phyloP scores from a whole-genome alignment of 2,797 vertebrate genomes.

The Sebastes vulpes region DNA sequence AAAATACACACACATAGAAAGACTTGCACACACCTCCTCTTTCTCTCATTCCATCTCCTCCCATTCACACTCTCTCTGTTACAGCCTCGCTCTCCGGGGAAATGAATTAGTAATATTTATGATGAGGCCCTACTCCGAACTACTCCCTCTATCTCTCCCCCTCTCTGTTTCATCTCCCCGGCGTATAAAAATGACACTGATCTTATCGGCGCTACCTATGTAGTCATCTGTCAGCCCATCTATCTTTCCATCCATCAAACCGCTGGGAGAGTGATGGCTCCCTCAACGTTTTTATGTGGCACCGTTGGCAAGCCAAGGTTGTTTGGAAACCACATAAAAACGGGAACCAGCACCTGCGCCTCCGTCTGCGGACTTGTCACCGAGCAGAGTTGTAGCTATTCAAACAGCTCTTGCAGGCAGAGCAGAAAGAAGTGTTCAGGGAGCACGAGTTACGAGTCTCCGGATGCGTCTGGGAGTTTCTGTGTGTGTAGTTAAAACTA shows the following conservation, averaged over 20 bases:
- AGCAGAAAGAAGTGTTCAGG: constrained; percentile 29
- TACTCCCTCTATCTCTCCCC: constrained; percentile 40
- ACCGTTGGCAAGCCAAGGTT: constrained; percentile 69
- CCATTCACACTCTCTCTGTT: constrained; percentile 49
- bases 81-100: constrained; percentile 60
- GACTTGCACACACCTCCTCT: constrained; percentile 19
- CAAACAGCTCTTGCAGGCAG: constrained; percentile 23
- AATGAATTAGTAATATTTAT: constrained; percentile 87
- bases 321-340: constrained; percentile 79
- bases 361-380: constrained; percentile 62
- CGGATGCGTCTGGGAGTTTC: constrained; percentile 11
- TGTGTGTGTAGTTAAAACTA: constrained; percentile 18
- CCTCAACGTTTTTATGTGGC: constrained; percentile 69
- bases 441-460: constrained; percentile 45
- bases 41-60: constrained; percentile 35
- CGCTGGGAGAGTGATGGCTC: constrained; percentile 62
- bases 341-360: constrained; percentile 59
- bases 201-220: constrained; percentile 78
- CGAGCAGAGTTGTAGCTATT: constrained; percentile 48
- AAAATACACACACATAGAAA: not conserved
- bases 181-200: constrained; percentile 82
- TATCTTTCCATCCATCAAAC: constrained; percentile 81
- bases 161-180: constrained; percentile 73
- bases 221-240: constrained; percentile 81
- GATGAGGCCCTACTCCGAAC: constrained; percentile 57